Evolutionary conservation across 2,113 vertebrate species (phyloP).

Genomic region (Lampris megalopsis): DNA sequence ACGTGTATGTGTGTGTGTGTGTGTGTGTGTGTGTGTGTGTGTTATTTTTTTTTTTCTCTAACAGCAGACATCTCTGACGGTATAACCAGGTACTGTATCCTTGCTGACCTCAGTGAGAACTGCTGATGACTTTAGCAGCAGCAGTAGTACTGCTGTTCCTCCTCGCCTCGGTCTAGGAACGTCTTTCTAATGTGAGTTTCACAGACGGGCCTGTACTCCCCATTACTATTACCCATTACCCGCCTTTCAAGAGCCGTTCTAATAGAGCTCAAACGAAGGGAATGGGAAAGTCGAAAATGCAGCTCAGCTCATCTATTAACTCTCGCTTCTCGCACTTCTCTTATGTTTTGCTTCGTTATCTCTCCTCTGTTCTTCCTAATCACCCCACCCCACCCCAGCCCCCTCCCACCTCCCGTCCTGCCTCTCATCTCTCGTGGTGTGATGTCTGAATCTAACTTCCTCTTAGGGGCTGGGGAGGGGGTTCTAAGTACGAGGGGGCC

Average conservation of each 20-base stretch:
- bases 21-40: background rate
- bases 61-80: slow-evolving; percentile 56
- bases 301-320: slow-evolving; percentile 51
- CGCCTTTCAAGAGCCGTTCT: background rate
- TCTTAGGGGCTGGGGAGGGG: slow-evolving; percentile 28
- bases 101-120: slow-evolving; percentile 54
- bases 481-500: slow-evolving; percentile 33
- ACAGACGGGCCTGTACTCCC: slow-evolving; percentile 11
- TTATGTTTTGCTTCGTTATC: background rate
- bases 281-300: background rate
- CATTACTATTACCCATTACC: slow-evolving; percentile 3
- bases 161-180: slow-evolving; percentile 6
- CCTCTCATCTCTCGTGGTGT: slow-evolving; percentile 14
- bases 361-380: background rate
- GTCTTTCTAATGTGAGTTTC: slow-evolving; percentile 8
- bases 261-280: background rate
- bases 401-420: background rate
- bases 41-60: slow-evolving; percentile 46
- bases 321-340: slow-evolving; percentile 7
- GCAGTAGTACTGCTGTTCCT: slow-evolving; percentile 20
- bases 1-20: slow-evolving; percentile 27
- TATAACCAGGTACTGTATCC: slow-evolving; percentile 67
- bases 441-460: slow-evolving; percentile 17
- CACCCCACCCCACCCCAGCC: background rate
- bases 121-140: slow-evolving; percentile 66